Evolutionary conservation across 2,113 vertebrate species (phyloP), one percentile per base, ranked within the genome.

Genomic region (Chrysochloris asiatica): DNA sequence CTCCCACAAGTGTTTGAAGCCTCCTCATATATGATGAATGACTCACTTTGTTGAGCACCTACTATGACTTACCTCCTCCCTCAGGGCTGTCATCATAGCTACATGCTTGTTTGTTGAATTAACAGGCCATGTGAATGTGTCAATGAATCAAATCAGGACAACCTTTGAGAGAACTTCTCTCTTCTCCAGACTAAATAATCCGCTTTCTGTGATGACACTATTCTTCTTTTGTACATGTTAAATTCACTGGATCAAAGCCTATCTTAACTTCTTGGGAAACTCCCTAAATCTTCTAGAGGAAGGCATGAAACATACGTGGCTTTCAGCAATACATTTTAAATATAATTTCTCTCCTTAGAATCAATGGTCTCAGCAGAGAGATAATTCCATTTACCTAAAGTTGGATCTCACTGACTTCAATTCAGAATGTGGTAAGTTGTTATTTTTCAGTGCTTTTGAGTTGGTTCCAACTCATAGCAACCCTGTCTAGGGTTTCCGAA

Each of bases 101-200:
- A 76, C 36, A 76, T 52, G 33, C 38, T 63, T 87, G 21, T 38
- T 50, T 72, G 77, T 8, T 80, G 19, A 65, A 19, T 22, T 56
- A 21, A 56, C 54, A 16, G 24, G 24, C 54, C 54, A 16, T 56
- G 54, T 56, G 54, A 56, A 16, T 56, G 54, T 56, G 17, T 19
- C 30, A 83, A 14, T n/a, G 47, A 79, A 26, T 22, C 3, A 6
- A 83, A 83, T 82, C 48, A 14, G 45, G 8, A 67, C 71, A 77
- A 91, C 13, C 78, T 30, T 59, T 86, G 81, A 83, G 24, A 7
- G 73, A 93, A 92, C 65, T 83, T 78, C 56, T 80, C 33, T 86
- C 43, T 75, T 85, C 73, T 92, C 86, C 6, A 72, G 28, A 72
- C 63, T n/a, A 83, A 82, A 56, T 67, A 93, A 82, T 26, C 43